Base-by-base conservation (phyloP, 2,113 vertebrate species). In the Dipodomys stephensi region DNA sequence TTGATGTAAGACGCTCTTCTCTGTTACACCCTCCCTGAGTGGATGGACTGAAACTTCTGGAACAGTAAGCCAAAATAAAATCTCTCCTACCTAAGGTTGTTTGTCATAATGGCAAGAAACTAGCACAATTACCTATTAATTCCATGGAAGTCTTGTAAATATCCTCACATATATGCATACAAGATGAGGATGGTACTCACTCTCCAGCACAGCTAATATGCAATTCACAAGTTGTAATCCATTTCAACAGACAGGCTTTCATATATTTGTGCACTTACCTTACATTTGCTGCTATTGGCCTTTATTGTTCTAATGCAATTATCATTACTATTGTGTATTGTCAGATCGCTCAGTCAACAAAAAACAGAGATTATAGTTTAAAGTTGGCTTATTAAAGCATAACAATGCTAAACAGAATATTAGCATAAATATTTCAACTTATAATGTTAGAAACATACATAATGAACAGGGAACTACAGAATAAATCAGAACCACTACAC, bases 391-490 rank as follows among this genome's bases (percentile, higher is more conserved):
- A 73, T 22, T 73, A 68, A 92, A 90, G n/a, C 82, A 91, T 25
- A 69, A 77, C 22, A 84, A 20, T 62, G 87, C 30, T 89, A 87
- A 94, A 79, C 35, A 92, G 91, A 80, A 78, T 49, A 93, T 73
- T 92, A 87, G 94, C 67, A 57, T 74, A 77, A 93, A 92, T 81
- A 69, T 57, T 78, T 0, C 32, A 82, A 32, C 27, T 80, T 46
- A 84, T 53, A 87, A 81, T 78, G 86, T 57, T 74, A 72, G 12
- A 65, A 76, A n/a, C 5, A 60, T 62, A 68, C 18, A 49, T 28
- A 74, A 92, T 57, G 22, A 79, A 86, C 32, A 62, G 53, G 46
- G 86, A 80, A 64, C 60, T 25, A 71, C 20, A 30, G 39, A 94
- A 62, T 49, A 60, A 25, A 30, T 46, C 46, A 16, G 35, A 25